phyloP scores from a whole-genome alignment of 30 jellyfish, hydroid and myxozoan species.

The Aurelia sp. region DNA sequence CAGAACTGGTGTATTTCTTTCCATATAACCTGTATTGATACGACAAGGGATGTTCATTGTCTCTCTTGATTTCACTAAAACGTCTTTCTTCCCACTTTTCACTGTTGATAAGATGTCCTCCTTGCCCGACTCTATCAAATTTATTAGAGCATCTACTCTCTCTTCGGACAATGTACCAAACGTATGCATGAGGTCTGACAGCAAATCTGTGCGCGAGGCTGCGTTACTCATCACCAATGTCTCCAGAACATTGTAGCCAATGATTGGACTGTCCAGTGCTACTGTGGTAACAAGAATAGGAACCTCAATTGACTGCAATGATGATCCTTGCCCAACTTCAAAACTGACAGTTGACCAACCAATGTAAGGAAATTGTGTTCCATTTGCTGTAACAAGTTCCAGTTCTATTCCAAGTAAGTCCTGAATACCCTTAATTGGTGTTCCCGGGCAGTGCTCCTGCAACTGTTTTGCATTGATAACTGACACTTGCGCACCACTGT shows the following conservation, averaged over 20 bases:
- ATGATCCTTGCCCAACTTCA: not conserved
- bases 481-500: conserved; percentile 44
- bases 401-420: conserved; percentile 4
- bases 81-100: conserved; percentile 12
- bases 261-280: conserved; percentile 14
- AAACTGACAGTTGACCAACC: conserved; percentile 1
- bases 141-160: conserved; percentile 4
- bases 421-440: conserved; percentile 10
- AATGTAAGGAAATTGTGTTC: conserved; percentile 29
- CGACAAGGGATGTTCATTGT: conserved; percentile 1
- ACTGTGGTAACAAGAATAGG: conserved; percentile 20
- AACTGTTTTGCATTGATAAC: not conserved
- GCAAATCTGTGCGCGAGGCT: not conserved
- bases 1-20: conserved; percentile 10
- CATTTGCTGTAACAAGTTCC: conserved; percentile 17
- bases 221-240: not conserved
- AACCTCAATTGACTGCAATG: not conserved
- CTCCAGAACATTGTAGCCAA: conserved; percentile 15
- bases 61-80: not conserved
- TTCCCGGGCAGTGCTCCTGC: not conserved
- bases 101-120: conserved; percentile 16
- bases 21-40: conserved; percentile 9
- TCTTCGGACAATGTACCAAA: not conserved
- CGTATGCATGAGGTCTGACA: not conserved
- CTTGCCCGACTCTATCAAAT: conserved; percentile 1